A percentile compares a stretch with the other conserved stretches of the same genome.
These are phyloP conservation scores for Lasioglossum leucozonium DNA, from an alignment of 2,888 invertebrate genomes.

Conservation along the genomic window DNA sequence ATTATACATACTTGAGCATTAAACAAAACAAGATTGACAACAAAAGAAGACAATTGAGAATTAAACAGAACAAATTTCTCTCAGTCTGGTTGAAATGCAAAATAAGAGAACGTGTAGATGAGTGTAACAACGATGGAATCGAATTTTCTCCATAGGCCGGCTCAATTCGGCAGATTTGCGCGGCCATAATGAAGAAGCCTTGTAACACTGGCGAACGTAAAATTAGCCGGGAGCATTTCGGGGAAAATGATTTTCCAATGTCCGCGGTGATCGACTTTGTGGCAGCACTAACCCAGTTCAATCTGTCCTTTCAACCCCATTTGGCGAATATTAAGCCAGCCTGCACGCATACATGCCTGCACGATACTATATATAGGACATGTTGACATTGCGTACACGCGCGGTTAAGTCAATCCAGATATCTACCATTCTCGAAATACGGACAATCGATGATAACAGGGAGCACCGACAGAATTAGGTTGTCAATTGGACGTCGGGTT, in stretches of 20 bases:
- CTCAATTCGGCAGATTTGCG: slow-evolving; percentile 9
- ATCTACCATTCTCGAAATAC: slow-evolving; percentile 63
- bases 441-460: slow-evolving; percentile 57
- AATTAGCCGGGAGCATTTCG: slow-evolving; percentile 28
- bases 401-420: slow-evolving; percentile 66
- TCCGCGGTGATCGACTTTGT: slow-evolving; percentile 45
- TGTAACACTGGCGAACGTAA: slow-evolving; percentile 6
- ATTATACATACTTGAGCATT: too few relatives aligned
- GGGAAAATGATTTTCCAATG: slow-evolving; percentile 49
- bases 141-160: neutral
- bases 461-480: slow-evolving; percentile 49
- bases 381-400: slow-evolving; percentile 65
- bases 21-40: too few relatives aligned
- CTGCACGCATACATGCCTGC: slow-evolving; percentile 47
- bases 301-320: slow-evolving; percentile 51
- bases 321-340: slow-evolving; percentile 60
- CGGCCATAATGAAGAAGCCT: neutral
- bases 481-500: slow-evolving; percentile 23
- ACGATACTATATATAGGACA: slow-evolving; percentile 54
- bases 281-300: slow-evolving; percentile 56
- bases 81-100: neutral
- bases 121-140: neutral
- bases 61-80: too few relatives aligned
- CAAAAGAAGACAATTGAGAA: too few relatives aligned
- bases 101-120: neutral